Percentiles rank a stretch among this genome's conserved stretches.
phyloP scores from a whole-genome alignment of 2,888 invertebrate species.

The Diloba caeruleocephala region DNA sequence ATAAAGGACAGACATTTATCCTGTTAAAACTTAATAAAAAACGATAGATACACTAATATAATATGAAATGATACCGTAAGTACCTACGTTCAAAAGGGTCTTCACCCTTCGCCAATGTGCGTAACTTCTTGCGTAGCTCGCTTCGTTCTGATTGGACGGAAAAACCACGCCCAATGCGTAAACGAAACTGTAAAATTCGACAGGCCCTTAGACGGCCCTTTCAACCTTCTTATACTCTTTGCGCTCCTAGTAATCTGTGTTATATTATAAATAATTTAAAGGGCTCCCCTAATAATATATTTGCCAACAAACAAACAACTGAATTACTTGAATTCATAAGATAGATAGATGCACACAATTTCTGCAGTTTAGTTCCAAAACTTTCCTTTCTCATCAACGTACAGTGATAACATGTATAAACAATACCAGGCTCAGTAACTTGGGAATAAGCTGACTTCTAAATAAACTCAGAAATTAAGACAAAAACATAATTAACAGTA shows the following conservation, averaged over 20 bases:
- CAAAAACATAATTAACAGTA: constrained; percentile 65
- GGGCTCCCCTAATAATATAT: constrained; percentile 78
- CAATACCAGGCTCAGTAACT: background rate
- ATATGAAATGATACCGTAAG: constrained; percentile 53
- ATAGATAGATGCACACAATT: constrained; percentile 11
- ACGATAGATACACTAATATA: constrained; percentile 35
- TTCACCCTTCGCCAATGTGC: constrained; percentile 62
- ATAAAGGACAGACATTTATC: too few species aligned
- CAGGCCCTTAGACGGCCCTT: constrained; percentile 84
- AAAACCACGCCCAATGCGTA: constrained; percentile 86
- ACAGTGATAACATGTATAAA: too few species aligned
- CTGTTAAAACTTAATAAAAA: too few species aligned
- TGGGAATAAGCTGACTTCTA: constrained; percentile 2
- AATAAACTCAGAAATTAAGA: constrained; percentile 8
- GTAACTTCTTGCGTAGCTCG: constrained; percentile 81
- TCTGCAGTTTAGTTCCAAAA: too few species aligned
- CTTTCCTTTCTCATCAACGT: too few species aligned
- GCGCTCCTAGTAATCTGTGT: constrained; percentile 84
- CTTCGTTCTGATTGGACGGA: constrained; percentile 76
- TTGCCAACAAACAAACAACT: constrained; percentile 67
- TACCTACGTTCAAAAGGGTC: constrained; percentile 63
- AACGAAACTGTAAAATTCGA: constrained; percentile 80
- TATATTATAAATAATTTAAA: constrained; percentile 90
- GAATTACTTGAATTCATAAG: constrained; percentile 44
- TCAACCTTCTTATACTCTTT: constrained; percentile 75